Percentiles rank a stretch among this genome's conserved stretches.
Conservation (phyloP, 2,113 vertebrate genomes). For the Eubucco bourcierii region DNA sequence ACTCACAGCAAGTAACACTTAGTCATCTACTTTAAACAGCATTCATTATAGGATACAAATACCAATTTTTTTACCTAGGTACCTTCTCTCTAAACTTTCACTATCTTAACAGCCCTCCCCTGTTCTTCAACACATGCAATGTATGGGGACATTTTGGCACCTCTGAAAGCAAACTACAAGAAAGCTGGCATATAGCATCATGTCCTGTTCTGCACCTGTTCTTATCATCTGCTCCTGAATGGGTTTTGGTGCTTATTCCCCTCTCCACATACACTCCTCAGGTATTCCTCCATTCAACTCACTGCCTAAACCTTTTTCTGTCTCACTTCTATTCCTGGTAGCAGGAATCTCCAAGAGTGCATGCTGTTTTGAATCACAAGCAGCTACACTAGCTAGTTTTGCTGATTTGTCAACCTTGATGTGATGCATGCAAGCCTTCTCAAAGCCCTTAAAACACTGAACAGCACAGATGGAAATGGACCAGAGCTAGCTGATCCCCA, state of each 20-base stretch:
- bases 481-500: neutral
- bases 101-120: neutral
- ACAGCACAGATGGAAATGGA: neutral
- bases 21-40: neutral
- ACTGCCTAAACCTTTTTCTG: neutral
- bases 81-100: neutral
- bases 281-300: neutral
- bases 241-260: neutral
- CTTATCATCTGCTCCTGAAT: neutral
- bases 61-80: neutral
- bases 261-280: neutral
- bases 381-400: neutral
- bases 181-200: neutral
- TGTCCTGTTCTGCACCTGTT: neutral
- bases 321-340: neutral
- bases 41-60: neutral
- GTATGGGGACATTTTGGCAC: neutral
- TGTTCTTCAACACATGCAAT: neutral
- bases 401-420: neutral
- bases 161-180: neutral
- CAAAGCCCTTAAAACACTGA: neutral
- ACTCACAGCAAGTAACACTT: neutral
- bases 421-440: neutral
- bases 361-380: neutral
- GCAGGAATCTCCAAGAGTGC: neutral